Base-by-base conservation (phyloP, 2,113 vertebrate species). In the Neogobius melanostomus region DNA sequence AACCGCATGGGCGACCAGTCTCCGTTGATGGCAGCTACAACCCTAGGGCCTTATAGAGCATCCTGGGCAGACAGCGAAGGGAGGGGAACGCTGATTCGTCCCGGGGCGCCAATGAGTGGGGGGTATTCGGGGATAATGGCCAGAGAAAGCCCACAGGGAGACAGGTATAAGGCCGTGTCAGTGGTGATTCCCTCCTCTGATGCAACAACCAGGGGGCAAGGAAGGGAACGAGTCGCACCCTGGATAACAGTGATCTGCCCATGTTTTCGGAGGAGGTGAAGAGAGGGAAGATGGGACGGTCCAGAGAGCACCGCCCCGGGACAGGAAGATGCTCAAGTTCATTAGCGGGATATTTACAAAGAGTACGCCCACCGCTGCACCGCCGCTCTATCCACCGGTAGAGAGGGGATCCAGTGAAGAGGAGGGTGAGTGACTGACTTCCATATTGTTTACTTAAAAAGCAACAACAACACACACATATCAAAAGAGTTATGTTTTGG, bases 311-410 rank as follows among this genome's bases (percentile, higher is more conserved):
- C 93, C 94, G n/a, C 93, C 93, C 43, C 94, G 95, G 1, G 96
- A 98, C 90, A 93, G 95, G 60, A 98, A 96, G 87, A 97, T 98
- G 96, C 94, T 98, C 50, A 96, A 96, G 91, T 97, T 97, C 91
- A 98, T 98, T 84, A 98, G 96, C 65, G 96, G 96, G 71, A 98
- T 98, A 90, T 98, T 98, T 87, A 93, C 94, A 83, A 98, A 98
- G 91, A 97, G 94, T 86, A 89, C 93, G 43, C 61, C 90, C 87
- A 59, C 88, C 75, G 52, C 93, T 65, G 46, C 91, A 74, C 71
- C 91, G 77, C 82, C 84, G 53, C 92, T 63, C 82, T 93, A 75
- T 82, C 92, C 88, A 9, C 87, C 72, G 57, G 71, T 88, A 75
- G 92, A 93, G 75, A 88, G 90, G 59, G 90, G 91, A 70, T 93